Percentiles rank a stretch among this genome's conserved stretches.
Conservation (phyloP, 2,797 vertebrate genomes). For the Pelochelys cantorii region DNA sequence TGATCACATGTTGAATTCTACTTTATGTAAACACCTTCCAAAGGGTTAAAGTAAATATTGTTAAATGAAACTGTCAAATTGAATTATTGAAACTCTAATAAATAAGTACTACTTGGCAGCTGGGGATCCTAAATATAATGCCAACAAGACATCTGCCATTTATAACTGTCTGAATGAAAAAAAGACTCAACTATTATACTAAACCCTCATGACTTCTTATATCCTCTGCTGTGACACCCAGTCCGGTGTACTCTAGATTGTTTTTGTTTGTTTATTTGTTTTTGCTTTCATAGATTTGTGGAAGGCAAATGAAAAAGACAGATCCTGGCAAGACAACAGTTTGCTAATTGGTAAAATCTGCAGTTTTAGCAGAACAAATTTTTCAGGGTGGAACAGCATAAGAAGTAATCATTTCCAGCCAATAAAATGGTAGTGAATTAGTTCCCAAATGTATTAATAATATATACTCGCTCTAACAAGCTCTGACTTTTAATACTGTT, state of each 20-base stretch:
- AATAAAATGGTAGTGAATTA: not conserved
- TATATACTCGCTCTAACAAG: not conserved
- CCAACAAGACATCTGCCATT: constrained; percentile 62
- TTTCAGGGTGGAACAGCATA: constrained; percentile 23
- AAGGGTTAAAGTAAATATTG: constrained; percentile 42
- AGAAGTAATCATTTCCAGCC: constrained; percentile 16
- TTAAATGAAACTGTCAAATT: constrained; percentile 52
- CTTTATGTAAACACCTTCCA: constrained; percentile 3
- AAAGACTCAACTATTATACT: not conserved
- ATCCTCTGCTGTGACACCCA: constrained; percentile 12
- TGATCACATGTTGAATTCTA: not conserved
- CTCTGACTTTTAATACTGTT: not conserved
- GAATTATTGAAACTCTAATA: constrained; percentile 44
- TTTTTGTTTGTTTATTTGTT: not conserved
- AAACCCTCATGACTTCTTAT: not conserved
- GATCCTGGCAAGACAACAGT: constrained; percentile 46
- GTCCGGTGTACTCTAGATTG: not conserved
- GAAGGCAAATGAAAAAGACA: constrained; percentile 43
- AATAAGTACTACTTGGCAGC: constrained; percentile 47
- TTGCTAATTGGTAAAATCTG: constrained; percentile 42
- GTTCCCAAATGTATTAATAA: not conserved
- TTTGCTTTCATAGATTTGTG: constrained; percentile 14
- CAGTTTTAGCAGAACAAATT: constrained; percentile 35
- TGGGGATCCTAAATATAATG: constrained; percentile 9
- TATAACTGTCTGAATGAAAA: constrained; percentile 49